Evolutionary conservation across 30 jellyfish, hydroid and myxozoan genomes (phyloP).

Genomic region (Pelagia noctiluca): DNA sequence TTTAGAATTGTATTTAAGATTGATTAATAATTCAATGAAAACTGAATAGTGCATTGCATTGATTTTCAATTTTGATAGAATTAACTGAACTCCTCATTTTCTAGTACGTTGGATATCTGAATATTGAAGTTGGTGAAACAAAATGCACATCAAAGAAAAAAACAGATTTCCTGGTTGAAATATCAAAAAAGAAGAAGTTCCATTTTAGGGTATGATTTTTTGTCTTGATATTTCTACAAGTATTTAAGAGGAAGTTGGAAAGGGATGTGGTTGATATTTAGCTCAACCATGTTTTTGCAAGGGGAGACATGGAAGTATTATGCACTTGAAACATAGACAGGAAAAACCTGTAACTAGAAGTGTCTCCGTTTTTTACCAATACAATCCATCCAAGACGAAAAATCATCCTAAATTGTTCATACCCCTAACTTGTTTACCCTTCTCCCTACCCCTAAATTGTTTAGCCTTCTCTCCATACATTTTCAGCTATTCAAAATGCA

Average conservation of each 20-base stretch:
- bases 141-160: constrained; percentile 35
- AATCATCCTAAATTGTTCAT: neutral
- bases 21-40: too few relatives aligned
- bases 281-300: too few relatives aligned
- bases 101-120: constrained; percentile 58
- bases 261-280: neutral
- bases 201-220: constrained; percentile 27
- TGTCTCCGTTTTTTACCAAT: too few relatives aligned
- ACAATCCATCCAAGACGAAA: too few relatives aligned
- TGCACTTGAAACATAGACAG: too few relatives aligned
- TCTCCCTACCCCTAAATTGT: neutral
- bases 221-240: neutral
- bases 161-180: constrained; percentile 37
- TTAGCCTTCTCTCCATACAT: neutral
- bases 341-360: too few relatives aligned
- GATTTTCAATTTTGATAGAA: too few relatives aligned
- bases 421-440: neutral
- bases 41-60: too few relatives aligned
- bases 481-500: too few relatives aligned
- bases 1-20: too few relatives aligned
- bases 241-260: too few relatives aligned
- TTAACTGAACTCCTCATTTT: neutral
- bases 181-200: constrained; percentile 54
- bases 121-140: constrained; percentile 58
- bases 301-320: too few relatives aligned